These are phyloP conservation scores for Monochamus saltuarius DNA, from an alignment of 1,140 invertebrate species.

Conservation along the genomic window DNA sequence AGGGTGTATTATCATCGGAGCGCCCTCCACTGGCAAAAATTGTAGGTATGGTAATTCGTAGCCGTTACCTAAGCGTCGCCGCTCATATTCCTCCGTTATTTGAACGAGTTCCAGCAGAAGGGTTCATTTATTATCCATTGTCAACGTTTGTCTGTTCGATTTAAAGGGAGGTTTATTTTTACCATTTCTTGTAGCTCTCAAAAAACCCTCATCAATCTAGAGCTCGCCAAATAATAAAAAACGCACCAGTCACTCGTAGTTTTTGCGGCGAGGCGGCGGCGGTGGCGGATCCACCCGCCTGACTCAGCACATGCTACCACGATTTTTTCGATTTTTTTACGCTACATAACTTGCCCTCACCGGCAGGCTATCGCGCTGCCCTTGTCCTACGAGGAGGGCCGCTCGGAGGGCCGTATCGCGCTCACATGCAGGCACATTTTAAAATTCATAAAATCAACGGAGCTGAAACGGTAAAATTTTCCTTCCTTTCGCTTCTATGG, in stretches of 20 bases:
- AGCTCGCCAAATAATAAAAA: constrained; percentile 34
- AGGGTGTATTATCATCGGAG: no score
- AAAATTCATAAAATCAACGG: no score
- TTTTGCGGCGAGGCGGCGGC: constrained; percentile 26
- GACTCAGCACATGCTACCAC: constrained; percentile 41
- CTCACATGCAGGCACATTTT: constrained; percentile 13
- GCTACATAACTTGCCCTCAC: constrained; percentile 35
- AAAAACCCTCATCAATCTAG: constrained; percentile 45
- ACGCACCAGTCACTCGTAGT: constrained; percentile 40
- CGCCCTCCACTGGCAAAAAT: no score
- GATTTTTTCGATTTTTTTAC: constrained; percentile 35
- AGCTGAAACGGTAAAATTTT: no score
- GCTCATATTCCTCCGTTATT: background rate
- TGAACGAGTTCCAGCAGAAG: constrained; percentile 7
- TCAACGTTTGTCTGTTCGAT: constrained; percentile 43
- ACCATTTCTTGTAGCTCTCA: constrained; percentile 44
- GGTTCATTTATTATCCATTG: constrained; percentile 44
- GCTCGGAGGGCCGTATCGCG: constrained; percentile 32
- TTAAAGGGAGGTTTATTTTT: constrained; percentile 44
- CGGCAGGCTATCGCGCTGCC: constrained; percentile 36
- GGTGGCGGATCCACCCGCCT: constrained; percentile 26
- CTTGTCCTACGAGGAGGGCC: constrained; percentile 18
- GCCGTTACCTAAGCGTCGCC: no score
- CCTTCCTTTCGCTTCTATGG: constrained; percentile 11
- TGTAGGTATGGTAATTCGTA: no score